phyloP scores from a whole-genome alignment of 2,888 invertebrate species.

The Pterostichus madidus region DNA sequence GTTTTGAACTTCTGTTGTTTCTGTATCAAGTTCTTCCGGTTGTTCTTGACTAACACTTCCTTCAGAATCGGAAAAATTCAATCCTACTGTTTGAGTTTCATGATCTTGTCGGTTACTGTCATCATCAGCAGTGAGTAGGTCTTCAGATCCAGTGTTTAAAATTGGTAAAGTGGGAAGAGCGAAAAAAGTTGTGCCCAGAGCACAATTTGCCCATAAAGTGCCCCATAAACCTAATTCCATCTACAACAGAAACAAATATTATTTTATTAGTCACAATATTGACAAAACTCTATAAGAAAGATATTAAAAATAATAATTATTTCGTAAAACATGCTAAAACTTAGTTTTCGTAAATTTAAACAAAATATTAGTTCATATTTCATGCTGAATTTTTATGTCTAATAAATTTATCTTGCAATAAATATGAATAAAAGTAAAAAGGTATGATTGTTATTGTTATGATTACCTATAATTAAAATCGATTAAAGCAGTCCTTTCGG shows the following conservation, averaged over 20 bases:
- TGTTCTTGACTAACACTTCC: constrained; percentile 51
- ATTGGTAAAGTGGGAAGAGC: constrained; percentile 57
- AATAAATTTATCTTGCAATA: background rate
- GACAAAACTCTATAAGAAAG: background rate
- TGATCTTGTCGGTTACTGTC: constrained; percentile 39
- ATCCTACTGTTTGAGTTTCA: constrained; percentile 60
- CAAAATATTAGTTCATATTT: too few relatives aligned
- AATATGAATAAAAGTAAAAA: constrained; percentile 17
- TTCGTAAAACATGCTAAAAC: too few relatives aligned
- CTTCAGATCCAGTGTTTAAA: constrained; percentile 31
- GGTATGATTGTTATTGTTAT: background rate
- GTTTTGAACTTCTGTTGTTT: constrained; percentile 10
- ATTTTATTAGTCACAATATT: background rate
- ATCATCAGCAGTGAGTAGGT: constrained; percentile 41
- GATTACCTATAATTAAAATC: constrained; percentile 47
- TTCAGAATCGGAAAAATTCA: constrained; percentile 54
- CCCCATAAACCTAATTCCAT: constrained; percentile 70
- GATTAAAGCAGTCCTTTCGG: constrained; percentile 34
- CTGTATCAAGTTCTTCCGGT: constrained; percentile 36
- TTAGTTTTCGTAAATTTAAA: too few relatives aligned
- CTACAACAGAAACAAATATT: constrained; percentile 51
- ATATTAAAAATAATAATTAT: background rate
- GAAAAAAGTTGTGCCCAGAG: constrained; percentile 67
- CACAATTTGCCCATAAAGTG: constrained; percentile 69
- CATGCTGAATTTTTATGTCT: background rate